These are phyloP conservation scores for Lepidocyrtinus sp. DNA, from an alignment of 2,888 invertebrate species.

Conservation along the genomic window DNA sequence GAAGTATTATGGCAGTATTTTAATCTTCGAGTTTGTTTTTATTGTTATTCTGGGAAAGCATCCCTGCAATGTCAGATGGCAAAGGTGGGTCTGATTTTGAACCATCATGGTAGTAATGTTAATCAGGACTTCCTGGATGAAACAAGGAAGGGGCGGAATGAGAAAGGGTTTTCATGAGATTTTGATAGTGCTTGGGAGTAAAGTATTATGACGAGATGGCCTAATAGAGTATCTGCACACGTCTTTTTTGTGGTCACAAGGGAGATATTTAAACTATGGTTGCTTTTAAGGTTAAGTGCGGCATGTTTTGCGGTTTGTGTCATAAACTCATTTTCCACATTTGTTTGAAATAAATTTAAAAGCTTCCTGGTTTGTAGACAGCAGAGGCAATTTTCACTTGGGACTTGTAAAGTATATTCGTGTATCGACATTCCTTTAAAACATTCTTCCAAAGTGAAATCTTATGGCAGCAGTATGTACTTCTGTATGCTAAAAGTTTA, in stretches of 20 bases:
- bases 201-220: background rate
- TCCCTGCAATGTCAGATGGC: no score
- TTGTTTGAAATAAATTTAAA: background rate
- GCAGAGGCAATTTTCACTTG: background rate
- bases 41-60: no score
- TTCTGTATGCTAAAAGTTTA: no score
- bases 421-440: no score
- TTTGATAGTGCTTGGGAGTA: background rate
- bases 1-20: no score
- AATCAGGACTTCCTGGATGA: no score
- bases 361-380: background rate
- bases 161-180: background rate
- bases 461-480: no score
- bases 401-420: no score
- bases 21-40: no score
- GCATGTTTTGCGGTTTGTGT: background rate
- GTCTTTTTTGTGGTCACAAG: background rate
- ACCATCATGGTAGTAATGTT: no score
- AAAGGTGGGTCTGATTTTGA: no score
- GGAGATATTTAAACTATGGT: background rate
- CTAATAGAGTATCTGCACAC: background rate
- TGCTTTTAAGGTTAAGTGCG: background rate
- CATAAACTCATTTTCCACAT: background rate
- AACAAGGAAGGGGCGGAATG: background rate
- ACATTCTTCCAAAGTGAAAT: no score